A percentile compares a stretch with the other conserved stretches of the same genome.
phyloP scores from a whole-genome alignment of 2,113 vertebrate genomes.

The Eudyptes chrysolophus region DNA sequence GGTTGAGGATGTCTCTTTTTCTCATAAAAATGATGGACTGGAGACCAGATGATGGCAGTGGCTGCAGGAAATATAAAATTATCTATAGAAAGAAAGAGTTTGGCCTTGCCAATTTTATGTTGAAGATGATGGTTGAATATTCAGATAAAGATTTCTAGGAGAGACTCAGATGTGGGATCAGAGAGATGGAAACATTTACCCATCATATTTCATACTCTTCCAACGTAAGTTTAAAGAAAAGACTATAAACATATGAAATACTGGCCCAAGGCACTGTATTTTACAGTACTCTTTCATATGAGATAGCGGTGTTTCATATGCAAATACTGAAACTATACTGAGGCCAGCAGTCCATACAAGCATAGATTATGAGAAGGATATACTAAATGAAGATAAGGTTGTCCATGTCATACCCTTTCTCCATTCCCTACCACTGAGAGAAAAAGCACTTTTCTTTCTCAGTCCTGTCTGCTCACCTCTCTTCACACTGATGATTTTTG shows the following conservation, averaged over 20 bases:
- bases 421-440: background rate
- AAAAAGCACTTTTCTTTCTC: background rate
- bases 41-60: background rate
- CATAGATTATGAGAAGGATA: background rate
- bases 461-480: background rate
- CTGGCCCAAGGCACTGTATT: background rate
- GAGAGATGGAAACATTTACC: background rate
- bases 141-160: background rate
- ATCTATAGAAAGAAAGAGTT: background rate
- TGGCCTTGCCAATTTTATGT: background rate
- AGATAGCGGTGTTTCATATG: background rate
- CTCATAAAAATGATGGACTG: background rate
- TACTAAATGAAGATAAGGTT: background rate
- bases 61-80: background rate
- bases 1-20: background rate
- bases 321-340: background rate
- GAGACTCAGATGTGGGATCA: background rate
- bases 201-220: background rate
- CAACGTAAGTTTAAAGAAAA: background rate
- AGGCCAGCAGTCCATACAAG: background rate
- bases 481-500: background rate
- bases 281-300: background rate
- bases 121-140: background rate
- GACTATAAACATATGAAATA: background rate
- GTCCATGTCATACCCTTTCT: background rate